phyloP scores from a whole-genome alignment of 2,797 vertebrate genomes.

The Cirrhinus molitorella region DNA sequence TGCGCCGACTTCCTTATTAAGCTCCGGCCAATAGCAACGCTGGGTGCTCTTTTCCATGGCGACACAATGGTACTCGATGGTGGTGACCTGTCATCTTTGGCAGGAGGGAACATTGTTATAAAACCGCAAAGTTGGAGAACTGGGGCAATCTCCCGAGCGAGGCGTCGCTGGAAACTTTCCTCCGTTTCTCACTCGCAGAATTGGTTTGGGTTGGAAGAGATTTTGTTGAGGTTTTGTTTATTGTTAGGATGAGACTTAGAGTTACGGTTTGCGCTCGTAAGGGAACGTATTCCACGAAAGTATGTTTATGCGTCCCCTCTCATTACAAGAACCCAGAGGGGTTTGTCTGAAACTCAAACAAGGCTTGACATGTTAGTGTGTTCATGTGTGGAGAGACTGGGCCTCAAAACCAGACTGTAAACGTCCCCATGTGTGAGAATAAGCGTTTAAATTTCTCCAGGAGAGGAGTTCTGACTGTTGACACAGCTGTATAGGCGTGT shows the following conservation, averaged over 20 bases:
- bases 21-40: conserved; percentile 69
- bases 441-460: neutral
- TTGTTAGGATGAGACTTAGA: conserved; percentile 31
- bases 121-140: conserved; percentile 68
- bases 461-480: conserved; percentile 65
- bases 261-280: neutral
- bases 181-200: conserved; percentile 11
- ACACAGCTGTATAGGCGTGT: conserved; percentile 74
- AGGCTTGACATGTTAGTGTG: conserved; percentile 67
- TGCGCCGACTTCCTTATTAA: conserved; percentile 71
- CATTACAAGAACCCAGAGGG: conserved; percentile 66
- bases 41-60: conserved; percentile 72
- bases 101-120: conserved; percentile 69
- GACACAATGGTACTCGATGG: conserved; percentile 69
- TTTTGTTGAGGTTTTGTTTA: conserved; percentile 18
- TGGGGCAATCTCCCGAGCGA: conserved; percentile 67
- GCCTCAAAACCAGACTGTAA: conserved; percentile 66
- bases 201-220: conserved; percentile 13
- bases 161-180: conserved; percentile 55
- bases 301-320: conserved; percentile 4
- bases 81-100: conserved; percentile 57
- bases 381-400: conserved; percentile 39
- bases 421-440: conserved; percentile 76
- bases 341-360: conserved; percentile 67
- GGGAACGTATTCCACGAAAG: conserved; percentile 1